Evolutionary conservation across 2,113 vertebrate species (phyloP).

Genomic region (Girardinichthys multiradiatus): DNA sequence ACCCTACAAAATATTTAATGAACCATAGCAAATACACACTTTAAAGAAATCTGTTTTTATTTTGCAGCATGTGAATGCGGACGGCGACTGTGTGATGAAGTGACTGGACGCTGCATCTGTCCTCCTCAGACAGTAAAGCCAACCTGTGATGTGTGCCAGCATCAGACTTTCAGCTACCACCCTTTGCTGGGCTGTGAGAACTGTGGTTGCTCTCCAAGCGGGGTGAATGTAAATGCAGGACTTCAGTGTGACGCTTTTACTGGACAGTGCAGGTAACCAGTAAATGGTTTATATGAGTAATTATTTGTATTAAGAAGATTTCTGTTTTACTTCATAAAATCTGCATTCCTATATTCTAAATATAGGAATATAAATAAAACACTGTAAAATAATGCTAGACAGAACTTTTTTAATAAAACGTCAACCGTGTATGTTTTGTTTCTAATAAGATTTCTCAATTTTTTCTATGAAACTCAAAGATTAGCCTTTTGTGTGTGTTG

Average conservation of each 20-base stretch:
- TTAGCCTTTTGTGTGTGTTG: too few species aligned
- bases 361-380: not conserved
- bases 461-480: too few species aligned
- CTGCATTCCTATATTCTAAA: not conserved
- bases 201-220: constrained; percentile 87
- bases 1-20: not conserved
- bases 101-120: constrained; percentile 89
- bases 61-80: constrained; percentile 86
- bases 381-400: not conserved
- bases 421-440: not conserved
- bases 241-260: constrained; percentile 81
- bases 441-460: too few species aligned
- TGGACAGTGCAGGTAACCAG: constrained; percentile 90
- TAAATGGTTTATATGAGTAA: not conserved
- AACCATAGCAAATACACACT: not conserved
- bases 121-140: constrained; percentile 88
- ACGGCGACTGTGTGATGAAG: constrained; percentile 85
- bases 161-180: constrained; percentile 88
- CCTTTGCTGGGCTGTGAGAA: constrained; percentile 87
- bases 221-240: constrained; percentile 59
- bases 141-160: constrained; percentile 84
- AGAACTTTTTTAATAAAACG: not conserved
- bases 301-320: too few species aligned
- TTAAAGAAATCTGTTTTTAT: not conserved
- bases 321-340: not conserved